Base-by-base conservation (phyloP, 2,113 vertebrate genomes). In the Semnopithecus entellus region DNA sequence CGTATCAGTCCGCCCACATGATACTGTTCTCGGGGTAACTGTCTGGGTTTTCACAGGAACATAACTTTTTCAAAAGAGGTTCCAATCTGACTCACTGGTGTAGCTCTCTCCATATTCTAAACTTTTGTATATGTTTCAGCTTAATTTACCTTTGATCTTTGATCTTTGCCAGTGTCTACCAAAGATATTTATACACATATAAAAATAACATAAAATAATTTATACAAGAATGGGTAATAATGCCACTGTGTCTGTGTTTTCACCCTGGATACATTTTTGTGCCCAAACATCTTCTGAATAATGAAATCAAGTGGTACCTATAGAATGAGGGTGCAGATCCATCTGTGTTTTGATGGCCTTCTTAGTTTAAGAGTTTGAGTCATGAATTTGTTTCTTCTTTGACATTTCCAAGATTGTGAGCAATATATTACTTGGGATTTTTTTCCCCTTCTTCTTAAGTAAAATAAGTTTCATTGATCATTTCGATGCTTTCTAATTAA, bases 141-240 rank as follows among this genome's bases (percentile, higher is more conserved):
- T 97, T 92, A 87, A 97, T 96, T 97, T 95, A 79, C 96, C 87
- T 84, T 40, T 94, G 40, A 43, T 43, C 45, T 96, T 89, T 81
- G 27, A 96, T 97, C 96, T 97, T 97, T 98, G 95, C 94, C 94
- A 97, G 76, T 76, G n/a, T 96, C 89, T 97, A 97, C 97, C 93
- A 96, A 97, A 98, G 97, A 89, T 97, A 89, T 70, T 78, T 8
- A 64, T 64, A 32, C 61, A 64, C 32, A 64, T 32, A 30, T 32
- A 14, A 64, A 64, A 64, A 64, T 64, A 64, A 64, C 27, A 14
- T 64, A 92, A 80, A 1, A 32, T 96, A 90, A 84, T 70, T 93
- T 97, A 90, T 82, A 43, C 80, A 95, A 66, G 70, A 96, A 80
- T 96, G 94, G 83, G 38, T 22, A 50, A 25, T 64, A 59, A 92